Base-by-base conservation (phyloP, 2,797 vertebrate genomes). In the Sylvilagus floridanus region DNA sequence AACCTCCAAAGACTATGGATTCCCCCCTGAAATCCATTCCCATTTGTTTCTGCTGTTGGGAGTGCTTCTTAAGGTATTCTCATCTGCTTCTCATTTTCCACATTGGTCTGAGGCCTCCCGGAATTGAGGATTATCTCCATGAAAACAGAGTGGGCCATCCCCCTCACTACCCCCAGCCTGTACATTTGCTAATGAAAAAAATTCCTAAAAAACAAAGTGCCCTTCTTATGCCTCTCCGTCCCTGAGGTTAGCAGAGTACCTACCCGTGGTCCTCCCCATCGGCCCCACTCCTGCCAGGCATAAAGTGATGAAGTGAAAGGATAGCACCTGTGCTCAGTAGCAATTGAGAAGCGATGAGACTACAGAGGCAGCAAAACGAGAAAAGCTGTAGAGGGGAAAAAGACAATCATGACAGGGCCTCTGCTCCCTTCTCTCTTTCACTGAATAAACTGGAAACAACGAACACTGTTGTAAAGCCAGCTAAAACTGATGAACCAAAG, bases 21-120 rank as follows among this genome's bases (percentile, higher is more conserved):
- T 71, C 73, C 32, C 50, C 65, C 28, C 19, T 79, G 62, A 88
- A 54, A 85, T 32, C 50, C 30, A 60, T 54, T 85, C 47, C 66
- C 10, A 5, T 60, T 89, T 87, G 11, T 73, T 79, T 71, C 32
- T 76, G 42, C n/a, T 71, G 28, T 93, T 69, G 7, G 71, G 73
- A 66, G 75, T 54, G 78, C 14, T 37, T 35, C 62, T 47, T 37
- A 66, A 63, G 69, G 42, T 4, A 8, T 68, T 77, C 65, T 60
- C 60, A 90, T 78, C 79, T 94, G 73, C 72, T 83, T 96, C 71
- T 90, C 60, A 73, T 94, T 95, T 91, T 6, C 5, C 69, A 79
- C 2, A 0, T 71, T 84, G 52, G 21, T 42, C 66, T 71, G 84
- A 87, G 71, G 57, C 13, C 12, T 85, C 63, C 37, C 52, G n/a